phyloP scores from a whole-genome alignment of 2,888 invertebrate species.

The Ophioninae sp. region DNA sequence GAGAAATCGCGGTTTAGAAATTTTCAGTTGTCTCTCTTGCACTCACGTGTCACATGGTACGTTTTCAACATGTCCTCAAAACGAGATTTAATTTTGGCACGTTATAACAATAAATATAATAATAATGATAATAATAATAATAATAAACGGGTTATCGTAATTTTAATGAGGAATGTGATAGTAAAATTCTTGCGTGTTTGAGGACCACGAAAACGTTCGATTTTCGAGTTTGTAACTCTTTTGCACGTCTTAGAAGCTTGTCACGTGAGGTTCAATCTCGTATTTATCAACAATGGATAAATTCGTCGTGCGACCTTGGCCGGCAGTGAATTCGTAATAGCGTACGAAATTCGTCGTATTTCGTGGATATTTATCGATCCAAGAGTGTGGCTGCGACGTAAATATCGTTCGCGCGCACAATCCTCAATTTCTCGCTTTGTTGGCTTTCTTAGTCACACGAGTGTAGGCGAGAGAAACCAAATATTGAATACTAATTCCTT shows the following conservation, averaged over 20 bases:
- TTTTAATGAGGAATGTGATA: neutral
- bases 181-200: neutral
- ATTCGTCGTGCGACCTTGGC: conserved; percentile 22
- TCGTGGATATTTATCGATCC: conserved; percentile 53
- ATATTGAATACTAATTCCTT: too few species aligned
- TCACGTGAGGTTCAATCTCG: conserved; percentile 11
- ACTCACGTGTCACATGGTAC: too few species aligned
- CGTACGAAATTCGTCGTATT: conserved; percentile 29
- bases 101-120: too few species aligned
- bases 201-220: neutral
- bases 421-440: conserved; percentile 19
- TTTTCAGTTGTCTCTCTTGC: too few species aligned
- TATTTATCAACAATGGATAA: conserved; percentile 35
- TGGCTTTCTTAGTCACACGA: neutral
- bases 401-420: conserved; percentile 43
- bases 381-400: conserved; percentile 9
- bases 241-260: neutral
- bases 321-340: conserved; percentile 4
- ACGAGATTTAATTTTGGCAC: too few species aligned
- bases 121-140: too few species aligned
- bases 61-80: too few species aligned
- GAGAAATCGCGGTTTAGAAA: too few species aligned
- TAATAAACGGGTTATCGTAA: neutral
- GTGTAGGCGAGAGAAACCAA: too few species aligned
- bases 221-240: neutral